phyloP scores from a whole-genome alignment of 2,888 invertebrate species.

The Cryptus armator region DNA sequence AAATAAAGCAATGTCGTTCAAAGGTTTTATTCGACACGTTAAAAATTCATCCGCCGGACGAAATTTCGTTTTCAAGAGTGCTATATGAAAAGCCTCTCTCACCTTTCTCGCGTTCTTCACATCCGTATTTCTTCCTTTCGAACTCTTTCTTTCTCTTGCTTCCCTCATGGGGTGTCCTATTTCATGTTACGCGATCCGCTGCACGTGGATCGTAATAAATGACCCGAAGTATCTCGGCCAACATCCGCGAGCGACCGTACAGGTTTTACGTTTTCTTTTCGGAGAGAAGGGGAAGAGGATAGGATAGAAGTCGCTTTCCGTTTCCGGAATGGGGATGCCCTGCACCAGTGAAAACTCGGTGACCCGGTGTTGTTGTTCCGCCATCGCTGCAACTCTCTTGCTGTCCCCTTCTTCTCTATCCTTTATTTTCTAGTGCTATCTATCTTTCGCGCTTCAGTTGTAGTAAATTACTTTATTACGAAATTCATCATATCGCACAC shows the following conservation, averaged over 20 bases:
- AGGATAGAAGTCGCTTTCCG: conserved; percentile 21
- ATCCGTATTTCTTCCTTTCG: conserved; percentile 19
- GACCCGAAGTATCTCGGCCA: conserved; percentile 36
- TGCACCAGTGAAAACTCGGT: conserved; percentile 13
- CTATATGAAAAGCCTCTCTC: conserved; percentile 4
- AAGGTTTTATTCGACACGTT: neutral
- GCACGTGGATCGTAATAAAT: conserved; percentile 38
- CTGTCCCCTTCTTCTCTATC: neutral
- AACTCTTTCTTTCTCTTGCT: neutral
- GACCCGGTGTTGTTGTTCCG: conserved; percentile 39
- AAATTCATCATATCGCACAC: conserved; percentile 6
- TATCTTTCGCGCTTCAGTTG: neutral
- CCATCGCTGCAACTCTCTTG: conserved; percentile 25
- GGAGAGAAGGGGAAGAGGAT: neutral
- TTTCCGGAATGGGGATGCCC: conserved; percentile 27
- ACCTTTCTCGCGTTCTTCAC: neutral
- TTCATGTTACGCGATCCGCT: conserved; percentile 14
- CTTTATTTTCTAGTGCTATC: conserved; percentile 12
- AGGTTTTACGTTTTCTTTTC: conserved; percentile 28
- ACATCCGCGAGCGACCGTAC: conserved; percentile 22
- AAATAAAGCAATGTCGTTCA: neutral
- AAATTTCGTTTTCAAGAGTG: neutral
- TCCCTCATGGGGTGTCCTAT: conserved; percentile 11
- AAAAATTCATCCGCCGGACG: neutral
- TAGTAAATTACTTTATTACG: conserved; percentile 18